Conservation (phyloP, 2,888 invertebrate genomes). For the Melipona beecheii region DNA sequence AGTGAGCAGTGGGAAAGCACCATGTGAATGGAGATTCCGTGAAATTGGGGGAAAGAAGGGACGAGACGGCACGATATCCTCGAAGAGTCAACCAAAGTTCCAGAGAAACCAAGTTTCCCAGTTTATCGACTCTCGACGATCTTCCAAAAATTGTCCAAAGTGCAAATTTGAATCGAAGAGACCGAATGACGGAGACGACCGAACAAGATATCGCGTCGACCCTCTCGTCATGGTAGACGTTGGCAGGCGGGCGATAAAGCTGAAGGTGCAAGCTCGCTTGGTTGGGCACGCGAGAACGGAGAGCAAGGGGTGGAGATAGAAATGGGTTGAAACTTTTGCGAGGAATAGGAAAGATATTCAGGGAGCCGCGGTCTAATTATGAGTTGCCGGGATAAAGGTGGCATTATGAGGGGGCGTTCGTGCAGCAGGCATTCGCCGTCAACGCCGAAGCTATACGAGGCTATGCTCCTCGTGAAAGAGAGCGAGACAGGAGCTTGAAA, state of each 20-base stretch:
- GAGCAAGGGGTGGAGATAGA: neutral
- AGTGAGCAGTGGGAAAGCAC: constrained; percentile 39
- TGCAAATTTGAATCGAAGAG: neutral
- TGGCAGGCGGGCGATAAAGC: neutral
- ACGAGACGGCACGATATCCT: constrained; percentile 35
- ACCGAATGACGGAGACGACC: neutral
- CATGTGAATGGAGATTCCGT: constrained; percentile 40
- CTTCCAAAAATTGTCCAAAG: no score
- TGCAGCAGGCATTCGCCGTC: constrained; percentile 62
- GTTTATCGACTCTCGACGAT: no score
- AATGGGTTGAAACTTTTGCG: constrained; percentile 66
- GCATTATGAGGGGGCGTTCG: constrained; percentile 65
- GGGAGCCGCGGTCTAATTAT: constrained; percentile 74
- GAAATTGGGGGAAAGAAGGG: constrained; percentile 37
- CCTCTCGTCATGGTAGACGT: neutral
- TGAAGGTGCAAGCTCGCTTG: neutral
- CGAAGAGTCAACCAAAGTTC: neutral
- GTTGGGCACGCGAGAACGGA: neutral
- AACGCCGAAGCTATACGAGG: constrained; percentile 15
- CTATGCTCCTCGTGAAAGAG: constrained; percentile 10
- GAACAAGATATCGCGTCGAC: neutral
- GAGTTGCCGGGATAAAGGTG: constrained; percentile 70
- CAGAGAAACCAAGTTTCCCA: neutral
- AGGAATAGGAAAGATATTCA: constrained; percentile 73
- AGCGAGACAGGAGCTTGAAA: constrained; percentile 13